Percentiles rank a stretch among this genome's conserved stretches.
Conservation (phyloP, 35 echinoderm and acorn worm species). For the Heliocidaris erythrogramma region DNA sequence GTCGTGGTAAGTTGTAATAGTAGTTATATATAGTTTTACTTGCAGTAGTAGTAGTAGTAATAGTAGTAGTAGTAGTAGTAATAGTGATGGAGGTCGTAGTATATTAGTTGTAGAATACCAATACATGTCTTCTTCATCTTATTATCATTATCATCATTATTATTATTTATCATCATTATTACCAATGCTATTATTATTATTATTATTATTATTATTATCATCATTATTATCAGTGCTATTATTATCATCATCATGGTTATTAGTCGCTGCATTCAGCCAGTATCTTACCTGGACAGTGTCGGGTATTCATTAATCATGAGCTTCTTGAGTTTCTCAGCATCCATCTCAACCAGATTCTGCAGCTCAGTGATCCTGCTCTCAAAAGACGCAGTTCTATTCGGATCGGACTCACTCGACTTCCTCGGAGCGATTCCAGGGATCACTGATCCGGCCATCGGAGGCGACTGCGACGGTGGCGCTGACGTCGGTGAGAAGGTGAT, state of each 20-base stretch:
- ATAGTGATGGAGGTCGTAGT: neutral
- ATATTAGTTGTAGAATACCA: no score
- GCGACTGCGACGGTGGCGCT: neutral
- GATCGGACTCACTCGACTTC: constrained; percentile 47
- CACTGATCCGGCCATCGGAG: neutral
- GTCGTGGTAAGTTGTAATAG: neutral
- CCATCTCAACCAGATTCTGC: constrained; percentile 74
- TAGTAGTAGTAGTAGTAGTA: neutral
- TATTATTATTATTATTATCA: no score
- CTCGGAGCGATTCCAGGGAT: constrained; percentile 19
- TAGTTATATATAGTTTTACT: neutral
- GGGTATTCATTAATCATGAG: constrained; percentile 90
- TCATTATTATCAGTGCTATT: no score
- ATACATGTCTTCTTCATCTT: no score
- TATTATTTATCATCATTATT: no score
- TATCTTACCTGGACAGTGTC: constrained; percentile 77
- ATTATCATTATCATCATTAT: no score
- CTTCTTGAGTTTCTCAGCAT: constrained; percentile 83
- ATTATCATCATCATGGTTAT: no score
- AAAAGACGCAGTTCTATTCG: constrained; percentile 64
- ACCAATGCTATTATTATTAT: no score
- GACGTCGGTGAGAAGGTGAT: constrained; percentile 10
- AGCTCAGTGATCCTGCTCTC: constrained; percentile 85
- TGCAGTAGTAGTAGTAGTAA: neutral
- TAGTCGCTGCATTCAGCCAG: neutral